These are phyloP conservation scores for Pseudomyrmex pallidus DNA, from an alignment of 1,140 invertebrate genomes.

Conservation along the genomic window DNA sequence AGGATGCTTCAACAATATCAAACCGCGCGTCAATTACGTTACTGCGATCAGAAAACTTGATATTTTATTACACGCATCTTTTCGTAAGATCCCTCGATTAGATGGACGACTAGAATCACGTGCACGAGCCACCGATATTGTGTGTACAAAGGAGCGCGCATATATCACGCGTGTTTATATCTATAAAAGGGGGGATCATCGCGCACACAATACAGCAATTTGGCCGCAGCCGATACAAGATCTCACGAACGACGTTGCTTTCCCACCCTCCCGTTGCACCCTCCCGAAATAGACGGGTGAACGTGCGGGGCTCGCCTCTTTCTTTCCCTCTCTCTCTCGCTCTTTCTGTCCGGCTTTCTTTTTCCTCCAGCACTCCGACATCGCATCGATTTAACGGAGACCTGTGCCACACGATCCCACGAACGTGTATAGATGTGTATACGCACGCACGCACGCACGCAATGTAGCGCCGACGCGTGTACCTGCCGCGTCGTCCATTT, in stretches of 20 bases:
- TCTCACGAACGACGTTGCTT: constrained; percentile 62
- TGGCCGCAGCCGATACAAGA: constrained; percentile 71
- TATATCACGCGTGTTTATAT: constrained; percentile 73
- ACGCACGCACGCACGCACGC: constrained; percentile 27
- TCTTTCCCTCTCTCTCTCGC: no score
- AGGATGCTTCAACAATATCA: no score
- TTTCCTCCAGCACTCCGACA: constrained; percentile 30
- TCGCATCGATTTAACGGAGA: constrained; percentile 57
- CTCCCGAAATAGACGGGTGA: constrained; percentile 4
- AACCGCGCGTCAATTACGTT: no score
- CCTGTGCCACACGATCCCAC: constrained; percentile 58
- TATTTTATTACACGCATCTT: not conserved
- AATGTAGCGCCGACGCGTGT: constrained; percentile 55
- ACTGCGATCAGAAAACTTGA: not conserved
- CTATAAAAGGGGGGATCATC: constrained; percentile 48
- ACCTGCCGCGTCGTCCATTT: constrained; percentile 71
- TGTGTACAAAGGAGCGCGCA: constrained; percentile 41
- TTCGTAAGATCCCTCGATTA: no score
- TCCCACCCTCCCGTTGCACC: constrained; percentile 58
- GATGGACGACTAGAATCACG: not conserved
- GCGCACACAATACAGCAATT: constrained; percentile 75
- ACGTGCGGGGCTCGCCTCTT: constrained; percentile 21
- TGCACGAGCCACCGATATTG: constrained; percentile 30
- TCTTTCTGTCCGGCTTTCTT: not conserved
- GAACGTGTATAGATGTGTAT: not conserved